Conservation (phyloP, 2,888 invertebrate species). For the Orthonychiurus folsomi region DNA sequence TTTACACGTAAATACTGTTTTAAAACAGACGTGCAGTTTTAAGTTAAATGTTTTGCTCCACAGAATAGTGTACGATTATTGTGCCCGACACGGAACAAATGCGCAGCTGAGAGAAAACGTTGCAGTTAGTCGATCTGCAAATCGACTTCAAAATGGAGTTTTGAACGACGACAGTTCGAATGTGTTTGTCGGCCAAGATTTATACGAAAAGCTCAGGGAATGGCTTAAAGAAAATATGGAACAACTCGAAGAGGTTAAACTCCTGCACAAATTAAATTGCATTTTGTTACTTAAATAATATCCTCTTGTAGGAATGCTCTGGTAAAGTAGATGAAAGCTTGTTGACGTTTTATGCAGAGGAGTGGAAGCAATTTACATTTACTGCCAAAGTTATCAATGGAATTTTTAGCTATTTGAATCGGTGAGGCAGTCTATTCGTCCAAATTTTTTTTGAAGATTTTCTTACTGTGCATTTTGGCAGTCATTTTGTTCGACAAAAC, state of each 20-base stretch:
- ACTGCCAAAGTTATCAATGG: conserved; percentile 32
- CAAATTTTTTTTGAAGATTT: too few species aligned
- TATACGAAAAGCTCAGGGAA: conserved; percentile 87
- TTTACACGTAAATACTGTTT: conserved; percentile 64
- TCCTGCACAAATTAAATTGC: too few species aligned
- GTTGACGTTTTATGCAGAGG: background rate
- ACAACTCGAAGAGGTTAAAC: conserved; percentile 12
- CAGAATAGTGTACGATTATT: too few species aligned
- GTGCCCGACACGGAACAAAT: conserved; percentile 17
- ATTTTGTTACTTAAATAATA: too few species aligned
- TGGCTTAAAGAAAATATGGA: conserved; percentile 82
- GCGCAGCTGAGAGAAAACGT: too few species aligned
- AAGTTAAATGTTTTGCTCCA: too few species aligned
- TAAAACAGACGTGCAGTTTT: background rate
- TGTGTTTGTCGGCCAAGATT: conserved; percentile 90
- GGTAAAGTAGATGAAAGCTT: too few species aligned
- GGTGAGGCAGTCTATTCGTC: too few species aligned
- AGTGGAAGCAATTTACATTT: conserved; percentile 13
- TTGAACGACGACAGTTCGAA: conserved; percentile 65
- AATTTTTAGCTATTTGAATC: conserved; percentile 27
- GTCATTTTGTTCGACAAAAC: background rate
- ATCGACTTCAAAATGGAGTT: too few species aligned
- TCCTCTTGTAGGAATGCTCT: too few species aligned
- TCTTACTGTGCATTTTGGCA: background rate
- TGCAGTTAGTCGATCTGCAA: too few species aligned